Conservation (phyloP, 2,113 vertebrate genomes). For the Choloepus hoffmanni region DNA sequence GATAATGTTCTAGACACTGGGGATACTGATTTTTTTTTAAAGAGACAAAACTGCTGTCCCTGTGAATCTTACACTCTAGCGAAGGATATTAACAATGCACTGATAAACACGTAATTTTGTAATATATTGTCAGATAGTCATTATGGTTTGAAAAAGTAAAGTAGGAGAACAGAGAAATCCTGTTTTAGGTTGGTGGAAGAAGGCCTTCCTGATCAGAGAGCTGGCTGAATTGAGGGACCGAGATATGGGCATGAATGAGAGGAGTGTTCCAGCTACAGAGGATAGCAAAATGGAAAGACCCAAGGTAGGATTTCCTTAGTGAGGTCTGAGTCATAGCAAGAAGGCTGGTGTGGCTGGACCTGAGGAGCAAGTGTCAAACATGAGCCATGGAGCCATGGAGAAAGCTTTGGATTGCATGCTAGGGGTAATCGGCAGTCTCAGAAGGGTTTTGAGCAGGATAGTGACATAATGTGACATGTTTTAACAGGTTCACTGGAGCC, state of each 20-base stretch:
- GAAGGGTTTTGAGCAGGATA: neutral
- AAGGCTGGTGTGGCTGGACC: too few species aligned
- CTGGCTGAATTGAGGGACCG: neutral
- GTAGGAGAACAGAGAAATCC: neutral
- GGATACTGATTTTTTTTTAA: neutral
- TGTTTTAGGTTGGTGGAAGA: neutral
- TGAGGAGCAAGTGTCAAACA: neutral
- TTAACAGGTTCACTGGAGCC: neutral
- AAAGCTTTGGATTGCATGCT: neutral
- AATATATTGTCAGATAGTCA: neutral
- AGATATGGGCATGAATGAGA: neutral
- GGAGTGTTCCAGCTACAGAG: neutral
- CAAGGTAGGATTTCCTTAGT: neutral
- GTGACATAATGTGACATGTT: neutral
- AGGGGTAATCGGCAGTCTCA: neutral
- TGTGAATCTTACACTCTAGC: neutral
- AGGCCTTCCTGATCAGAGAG: neutral
- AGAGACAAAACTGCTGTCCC: neutral
- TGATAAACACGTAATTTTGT: neutral
- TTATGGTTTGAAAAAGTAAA: constrained; percentile 8
- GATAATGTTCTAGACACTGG: neutral
- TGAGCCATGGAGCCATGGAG: neutral
- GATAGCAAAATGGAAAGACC: neutral
- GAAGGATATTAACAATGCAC: neutral
- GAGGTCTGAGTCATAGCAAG: neutral